phyloP scores from a whole-genome alignment of 2,797 vertebrate genomes.

The Peromyscus attwateri region DNA sequence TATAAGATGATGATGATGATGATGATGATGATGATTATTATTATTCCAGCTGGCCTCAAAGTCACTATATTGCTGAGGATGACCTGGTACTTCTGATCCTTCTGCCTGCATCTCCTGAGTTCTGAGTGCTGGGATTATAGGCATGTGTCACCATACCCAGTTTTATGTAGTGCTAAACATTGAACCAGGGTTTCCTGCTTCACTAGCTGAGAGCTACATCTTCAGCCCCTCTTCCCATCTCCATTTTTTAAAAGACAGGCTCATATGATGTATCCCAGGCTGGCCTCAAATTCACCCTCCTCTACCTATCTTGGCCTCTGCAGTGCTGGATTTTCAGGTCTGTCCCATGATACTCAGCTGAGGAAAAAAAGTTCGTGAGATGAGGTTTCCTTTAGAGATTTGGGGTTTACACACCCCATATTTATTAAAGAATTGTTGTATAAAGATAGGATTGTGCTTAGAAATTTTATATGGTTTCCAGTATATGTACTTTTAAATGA shows the following conservation, averaged over 20 bases:
- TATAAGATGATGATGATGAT: too few relatives aligned
- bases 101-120: background rate
- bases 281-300: background rate
- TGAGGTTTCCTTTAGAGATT: background rate
- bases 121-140: background rate
- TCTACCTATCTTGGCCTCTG: background rate
- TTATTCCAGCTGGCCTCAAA: background rate
- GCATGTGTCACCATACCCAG: background rate
- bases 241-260: background rate
- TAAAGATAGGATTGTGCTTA: constrained; percentile 51
- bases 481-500: constrained; percentile 14
- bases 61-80: background rate
- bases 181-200: background rate
- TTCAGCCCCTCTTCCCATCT: background rate
- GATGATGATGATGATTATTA: too few relatives aligned
- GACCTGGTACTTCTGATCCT: background rate
- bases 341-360: background rate
- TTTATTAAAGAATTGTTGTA: constrained; percentile 14
- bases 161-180: background rate
- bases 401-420: background rate
- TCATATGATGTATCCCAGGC: background rate
- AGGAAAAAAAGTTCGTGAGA: background rate
- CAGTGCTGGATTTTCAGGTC: background rate
- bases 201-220: background rate
- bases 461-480: background rate